Evolutionary conservation across 2,113 vertebrate genomes (phyloP), one percentile per base, ranked within the genome.

Genomic region (Oophaga pumilio): DNA sequence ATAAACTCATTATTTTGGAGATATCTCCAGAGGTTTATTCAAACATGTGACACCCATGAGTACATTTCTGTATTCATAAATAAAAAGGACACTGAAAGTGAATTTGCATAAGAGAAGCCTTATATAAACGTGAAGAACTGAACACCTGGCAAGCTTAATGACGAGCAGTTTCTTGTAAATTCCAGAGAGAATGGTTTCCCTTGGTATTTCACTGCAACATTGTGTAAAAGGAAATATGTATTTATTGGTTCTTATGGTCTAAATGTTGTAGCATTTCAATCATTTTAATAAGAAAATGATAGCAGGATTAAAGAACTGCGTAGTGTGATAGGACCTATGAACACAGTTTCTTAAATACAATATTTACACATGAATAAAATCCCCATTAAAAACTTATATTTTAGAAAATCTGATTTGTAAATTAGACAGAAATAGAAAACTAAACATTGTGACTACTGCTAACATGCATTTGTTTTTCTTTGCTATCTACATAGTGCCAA

Each of bases 1-100:
- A 52, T 52, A 82, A 68, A 73, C 64, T 84, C 64, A 84, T 71
- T 84, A 71, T 84, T 84, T 69, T 57, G 49, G 24, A 57, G 18
- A 84, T 84, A 71, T 84, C 50, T 71, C n/a, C 52, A 52, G 60
- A 68, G 80, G 20, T 17, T 64, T 68, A 53, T 73, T 33, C 82
- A 71, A 71, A 71, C 49, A 73, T 71, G 66, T 18, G 43, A 82
- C 33, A 66, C 80, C 62, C 80, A 62, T 49, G 80, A 71, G 82
- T 53, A 84, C n/a, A 56, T 71, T 52, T 71, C 22, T 84, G 64
- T 56, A 52, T 68, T 56, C 82, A 57, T 20, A 84, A 84, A 84
- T 82, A 68, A 73, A 84, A 73, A 52, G 52, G 43, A 82, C 62
- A 84, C 50, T 20, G 24, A 57, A 84, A 71, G n/a, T 12, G 2